Conservation (phyloP, 2,797 vertebrate species). For the Eleutherodactylus coqui region DNA sequence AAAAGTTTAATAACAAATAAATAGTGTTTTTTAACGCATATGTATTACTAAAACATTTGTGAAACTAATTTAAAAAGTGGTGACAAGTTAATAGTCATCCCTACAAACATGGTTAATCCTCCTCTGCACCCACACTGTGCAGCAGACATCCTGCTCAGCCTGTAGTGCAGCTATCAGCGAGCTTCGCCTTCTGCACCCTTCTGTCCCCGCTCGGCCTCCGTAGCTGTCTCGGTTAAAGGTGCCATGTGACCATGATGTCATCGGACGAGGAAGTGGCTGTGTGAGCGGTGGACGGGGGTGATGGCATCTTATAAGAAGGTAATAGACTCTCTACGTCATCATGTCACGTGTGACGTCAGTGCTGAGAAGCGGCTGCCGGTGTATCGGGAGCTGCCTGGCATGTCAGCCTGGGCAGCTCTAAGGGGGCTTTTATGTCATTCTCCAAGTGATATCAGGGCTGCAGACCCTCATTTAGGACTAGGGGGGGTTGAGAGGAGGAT, state of each 20-base stretch:
- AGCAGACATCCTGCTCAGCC: not conserved
- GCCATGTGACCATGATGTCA: constrained; percentile 57
- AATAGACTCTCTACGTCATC: not conserved
- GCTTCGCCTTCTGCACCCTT: not conserved
- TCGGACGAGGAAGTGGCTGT: constrained; percentile 59
- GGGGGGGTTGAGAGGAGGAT: not conserved
- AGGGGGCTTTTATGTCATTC: not conserved
- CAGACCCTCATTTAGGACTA: not conserved
- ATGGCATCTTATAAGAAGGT: constrained; percentile 64
- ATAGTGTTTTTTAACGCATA: too few relatives aligned
- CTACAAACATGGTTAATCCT: too few relatives aligned
- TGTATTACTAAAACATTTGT: too few relatives aligned
- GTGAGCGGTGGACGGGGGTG: constrained; percentile 51
- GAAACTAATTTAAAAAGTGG: too few relatives aligned
- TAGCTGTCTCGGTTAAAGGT: constrained; percentile 4
- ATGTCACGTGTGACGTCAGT: not conserved
- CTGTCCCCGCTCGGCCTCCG: constrained; percentile 1
- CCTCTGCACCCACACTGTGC: too few relatives aligned
- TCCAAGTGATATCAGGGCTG: not conserved
- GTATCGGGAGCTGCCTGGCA: not conserved
- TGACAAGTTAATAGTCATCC: too few relatives aligned
- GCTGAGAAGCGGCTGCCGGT: not conserved
- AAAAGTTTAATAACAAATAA: too few relatives aligned
- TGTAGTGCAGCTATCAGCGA: not conserved
- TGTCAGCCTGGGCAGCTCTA: not conserved